A percentile compares a stretch with the other conserved stretches of the same genome.
Conservation (phyloP, 30 jellyfish, hydroid and myxozoan species). For the Hydra vulgaris region DNA sequence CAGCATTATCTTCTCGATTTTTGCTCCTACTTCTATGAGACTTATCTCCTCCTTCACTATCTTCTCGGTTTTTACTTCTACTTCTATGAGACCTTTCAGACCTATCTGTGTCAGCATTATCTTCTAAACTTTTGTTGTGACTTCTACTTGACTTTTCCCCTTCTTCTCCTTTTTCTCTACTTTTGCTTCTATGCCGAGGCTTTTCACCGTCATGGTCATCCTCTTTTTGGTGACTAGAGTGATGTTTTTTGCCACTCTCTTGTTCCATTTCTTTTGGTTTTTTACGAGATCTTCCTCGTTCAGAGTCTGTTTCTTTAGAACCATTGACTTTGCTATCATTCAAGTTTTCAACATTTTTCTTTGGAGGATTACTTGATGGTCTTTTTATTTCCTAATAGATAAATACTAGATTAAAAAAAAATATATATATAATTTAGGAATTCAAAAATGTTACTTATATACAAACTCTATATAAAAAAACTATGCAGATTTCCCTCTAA, state of each 20-base stretch:
- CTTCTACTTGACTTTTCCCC: conserved; percentile 38
- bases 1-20: conserved; percentile 29
- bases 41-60: conserved; percentile 31
- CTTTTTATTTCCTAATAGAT: conserved; percentile 21
- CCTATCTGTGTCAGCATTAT: conserved; percentile 22
- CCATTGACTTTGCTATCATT: conserved; percentile 8
- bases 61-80: conserved; percentile 26
- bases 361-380: conserved; percentile 16
- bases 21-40: conserved; percentile 31
- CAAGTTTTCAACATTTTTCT: conserved; percentile 17
- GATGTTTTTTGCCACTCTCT: conserved; percentile 14
- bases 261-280: conserved; percentile 36
- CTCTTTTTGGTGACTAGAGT: conserved; percentile 6
- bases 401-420: not conserved
- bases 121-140: conserved; percentile 22
- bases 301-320: conserved; percentile 18
- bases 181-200: conserved; percentile 9
- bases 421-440: not conserved
- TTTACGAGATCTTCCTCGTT: conserved; percentile 28
- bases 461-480: too few relatives aligned
- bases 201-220: conserved; percentile 11
- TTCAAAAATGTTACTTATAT: too few relatives aligned
- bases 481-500: not conserved
- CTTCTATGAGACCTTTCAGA: conserved; percentile 21
- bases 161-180: conserved; percentile 12